A percentile compares a stretch with the other conserved stretches of the same genome.
Conservation (phyloP, 2,888 invertebrate species). For the Agonopterix subpropinquella region DNA sequence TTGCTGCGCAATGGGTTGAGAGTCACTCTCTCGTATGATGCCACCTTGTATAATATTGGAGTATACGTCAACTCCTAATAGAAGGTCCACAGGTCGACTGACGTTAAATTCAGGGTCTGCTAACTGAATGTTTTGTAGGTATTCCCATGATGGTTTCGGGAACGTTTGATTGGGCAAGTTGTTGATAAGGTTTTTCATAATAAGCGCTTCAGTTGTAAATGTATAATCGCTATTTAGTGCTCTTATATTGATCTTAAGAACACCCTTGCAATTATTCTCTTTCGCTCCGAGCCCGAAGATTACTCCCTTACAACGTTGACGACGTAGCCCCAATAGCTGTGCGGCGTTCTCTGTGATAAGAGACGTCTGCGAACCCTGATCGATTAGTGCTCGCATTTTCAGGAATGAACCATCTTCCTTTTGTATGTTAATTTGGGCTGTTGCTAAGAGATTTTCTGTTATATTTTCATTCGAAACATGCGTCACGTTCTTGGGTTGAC, state of each 20-base stretch:
- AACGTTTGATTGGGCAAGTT: constrained; percentile 9
- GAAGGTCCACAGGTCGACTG: background rate
- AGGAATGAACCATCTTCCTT: background rate
- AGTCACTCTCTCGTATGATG: background rate
- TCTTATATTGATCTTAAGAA: constrained; percentile 1
- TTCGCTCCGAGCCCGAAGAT: constrained; percentile 6
- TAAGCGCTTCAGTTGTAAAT: constrained; percentile 4
- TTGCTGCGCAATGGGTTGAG: background rate
- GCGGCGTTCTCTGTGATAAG: constrained; percentile 1
- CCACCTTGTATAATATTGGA: background rate
- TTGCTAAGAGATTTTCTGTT: background rate
- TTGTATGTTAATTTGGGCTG: background rate
- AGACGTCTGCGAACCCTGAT: constrained; percentile 12
- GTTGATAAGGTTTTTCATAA: constrained; percentile 7
- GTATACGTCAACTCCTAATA: constrained; percentile 1
- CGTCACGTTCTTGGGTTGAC: background rate
- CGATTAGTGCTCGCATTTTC: constrained; percentile 4
- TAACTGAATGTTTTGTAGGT: background rate
- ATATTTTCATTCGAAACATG: background rate
- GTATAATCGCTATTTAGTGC: constrained; percentile 6
- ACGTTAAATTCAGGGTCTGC: background rate
- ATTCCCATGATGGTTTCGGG: background rate
- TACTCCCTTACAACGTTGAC: constrained; percentile 1
- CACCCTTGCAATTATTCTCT: constrained; percentile 5
- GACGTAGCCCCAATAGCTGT: constrained; percentile 4